Evolutionary conservation across 1,140 invertebrate genomes (phyloP).

Genomic region (Panulirus ornatus): DNA sequence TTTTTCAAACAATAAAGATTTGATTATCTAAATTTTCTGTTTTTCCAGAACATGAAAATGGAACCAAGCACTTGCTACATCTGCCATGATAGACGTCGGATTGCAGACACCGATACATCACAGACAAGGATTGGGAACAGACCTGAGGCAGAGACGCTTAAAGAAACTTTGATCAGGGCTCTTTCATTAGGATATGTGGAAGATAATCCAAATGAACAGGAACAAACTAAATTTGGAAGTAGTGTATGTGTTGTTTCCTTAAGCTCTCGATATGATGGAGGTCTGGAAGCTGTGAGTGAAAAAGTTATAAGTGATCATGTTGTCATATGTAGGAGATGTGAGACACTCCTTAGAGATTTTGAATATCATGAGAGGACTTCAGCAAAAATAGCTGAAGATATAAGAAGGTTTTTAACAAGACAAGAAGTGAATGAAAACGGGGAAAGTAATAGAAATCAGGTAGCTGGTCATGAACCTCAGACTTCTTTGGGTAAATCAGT

Average conservation of each 20-base stretch:
- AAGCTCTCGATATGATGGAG: constrained; percentile 39
- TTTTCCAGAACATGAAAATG: constrained; percentile 8
- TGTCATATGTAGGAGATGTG: constrained; percentile 58
- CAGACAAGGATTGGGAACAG: not conserved
- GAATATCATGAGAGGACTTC: constrained; percentile 54
- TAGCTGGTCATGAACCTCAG: not conserved
- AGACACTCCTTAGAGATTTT: constrained; percentile 58
- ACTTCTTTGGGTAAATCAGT: not conserved
- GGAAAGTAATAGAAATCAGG: not conserved
- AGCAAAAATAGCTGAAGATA: constrained; percentile 23
- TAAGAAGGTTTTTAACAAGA: constrained; percentile 48
- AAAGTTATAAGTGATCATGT: constrained; percentile 32
- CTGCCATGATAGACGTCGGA: constrained; percentile 46
- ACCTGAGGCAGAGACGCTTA: constrained; percentile 42
- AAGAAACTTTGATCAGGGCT: constrained; percentile 41
- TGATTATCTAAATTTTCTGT: too few species aligned
- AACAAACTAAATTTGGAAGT: not conserved
- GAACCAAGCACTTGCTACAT: constrained; percentile 46
- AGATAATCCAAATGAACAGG: constrained; percentile 5
- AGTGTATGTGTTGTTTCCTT: constrained; percentile 41
- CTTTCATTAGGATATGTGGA: constrained; percentile 38
- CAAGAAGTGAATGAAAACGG: constrained; percentile 19
- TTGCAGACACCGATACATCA: constrained; percentile 50
- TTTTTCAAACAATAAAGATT: too few species aligned
- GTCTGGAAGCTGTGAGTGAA: constrained; percentile 35